Base-by-base conservation (phyloP, 2,888 invertebrate genomes). In the Creontiades dilutus region DNA sequence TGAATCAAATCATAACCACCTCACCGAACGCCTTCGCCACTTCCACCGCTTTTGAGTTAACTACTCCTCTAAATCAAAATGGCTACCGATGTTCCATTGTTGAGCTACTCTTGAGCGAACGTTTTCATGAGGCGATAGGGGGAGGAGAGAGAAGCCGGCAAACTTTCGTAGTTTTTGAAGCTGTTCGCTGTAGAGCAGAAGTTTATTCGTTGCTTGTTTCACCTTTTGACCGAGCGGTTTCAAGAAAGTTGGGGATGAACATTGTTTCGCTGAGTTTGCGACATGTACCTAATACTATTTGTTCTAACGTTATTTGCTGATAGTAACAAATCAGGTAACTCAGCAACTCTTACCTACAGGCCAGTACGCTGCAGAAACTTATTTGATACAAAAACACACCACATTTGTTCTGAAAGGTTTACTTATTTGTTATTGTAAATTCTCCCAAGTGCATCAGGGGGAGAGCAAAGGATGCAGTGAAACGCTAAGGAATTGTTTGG, bases 1-100 rank as follows among this genome's bases (percentile, higher is more conserved):
- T 68, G 68, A 68, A 68, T 68, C 68, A 68, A 68, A 68, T 68
- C 68, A 68, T 68, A 68, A 68, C 68, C 68, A 68, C 68, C 68
- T 68, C 68, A 23, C 12, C 52, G 52, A 52, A 16, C 52, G 52
- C 52, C 68, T 68, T 68, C 68, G 23, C 68, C 68, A 68, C 68
- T 68, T 68, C 68, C 19, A n/a, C 68, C 68, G 23, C 68, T 68
- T 68, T 68, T 68, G 68, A 68, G 68, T 68, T 68, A 68, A 68
- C 68, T 68, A 68, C 27, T 68, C 11, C 27, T 27, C 68, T 68
- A 68, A 68, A 68, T 68, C 68, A 68, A 68, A 23, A 23, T 68
- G 68, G 68, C 68, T 27, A 23, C 68, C 19, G 68, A 68, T 68
- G 68, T 68, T 68, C 68, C 68, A 68, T 68, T 68, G 68, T 68